Evolutionary conservation across 2,888 invertebrate species (phyloP), one percentile per base, ranked within the genome.

Genomic region (Patella depressa): DNA sequence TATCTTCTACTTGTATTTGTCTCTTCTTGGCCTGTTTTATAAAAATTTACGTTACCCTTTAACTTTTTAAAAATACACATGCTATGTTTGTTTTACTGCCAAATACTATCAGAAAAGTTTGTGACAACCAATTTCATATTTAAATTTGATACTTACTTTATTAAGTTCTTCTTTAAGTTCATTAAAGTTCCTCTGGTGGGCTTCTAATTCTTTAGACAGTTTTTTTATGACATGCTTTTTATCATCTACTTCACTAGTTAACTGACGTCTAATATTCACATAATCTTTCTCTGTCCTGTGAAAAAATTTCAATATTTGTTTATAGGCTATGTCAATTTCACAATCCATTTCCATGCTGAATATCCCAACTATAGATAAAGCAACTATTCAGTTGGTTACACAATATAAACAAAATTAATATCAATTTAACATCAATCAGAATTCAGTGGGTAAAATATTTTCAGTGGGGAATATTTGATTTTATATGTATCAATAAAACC

Each of bases 161-260:
- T 82, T 85, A 0, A 91, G 85, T 78, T 91, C 91, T 59, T 88
- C 87, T 76, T 90, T 90, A 9, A 91, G 85, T 71, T 90, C 90
- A 75, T 88, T 87, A 82, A 90, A 90, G 82, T 90, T 90, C 78
- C 87, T 89, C 85, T 90, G 89, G 77, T 91, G 90, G 11, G 85
- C 79, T 72, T 90, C 90, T 14, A 91, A 84, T 76, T 91, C 89
- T 71, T 88, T 87, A 19, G 90, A 90, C 54, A 91, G 83, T 74
- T 85, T 87, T 19, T 85, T 84, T 17, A 91, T 89, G 12, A 90
- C 84, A 19, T 82, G 82, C 69, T 88, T 89, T 81, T 91, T 91
- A 72, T 88, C 89, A 14, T 88, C 90, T 53, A 90, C 86, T 74
- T 91, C 90, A 69, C 82, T 80, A 3, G 86, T 83, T 76, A 91